Conservation (phyloP, 2,113 vertebrate genomes). For the Gymnorhina tibicen region DNA sequence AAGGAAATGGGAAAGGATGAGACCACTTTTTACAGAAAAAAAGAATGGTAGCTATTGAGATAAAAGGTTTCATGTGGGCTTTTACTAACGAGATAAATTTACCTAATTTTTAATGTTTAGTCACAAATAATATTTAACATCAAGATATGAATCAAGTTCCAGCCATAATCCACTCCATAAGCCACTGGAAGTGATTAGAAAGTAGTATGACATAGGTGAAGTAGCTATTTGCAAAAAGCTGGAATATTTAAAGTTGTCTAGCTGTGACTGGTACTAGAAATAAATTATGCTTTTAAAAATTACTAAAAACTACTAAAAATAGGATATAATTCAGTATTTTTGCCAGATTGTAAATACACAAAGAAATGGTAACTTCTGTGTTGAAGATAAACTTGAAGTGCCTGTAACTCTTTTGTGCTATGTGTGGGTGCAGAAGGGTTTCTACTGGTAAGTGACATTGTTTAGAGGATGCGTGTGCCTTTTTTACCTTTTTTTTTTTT, state of each 20-base stretch:
- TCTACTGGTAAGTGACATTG: conserved; percentile 24
- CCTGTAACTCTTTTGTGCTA: background rate
- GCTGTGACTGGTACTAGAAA: background rate
- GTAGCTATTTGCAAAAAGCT: background rate
- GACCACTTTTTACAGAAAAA: conserved; percentile 37
- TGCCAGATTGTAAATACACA: background rate
- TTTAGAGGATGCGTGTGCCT: conserved; percentile 45
- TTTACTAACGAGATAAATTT: background rate
- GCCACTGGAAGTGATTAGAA: background rate
- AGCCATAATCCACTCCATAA: background rate
- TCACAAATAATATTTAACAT: background rate
- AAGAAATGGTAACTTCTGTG: background rate
- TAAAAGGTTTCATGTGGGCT: background rate
- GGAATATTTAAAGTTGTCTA: background rate
- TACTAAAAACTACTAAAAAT: background rate
- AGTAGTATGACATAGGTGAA: background rate
- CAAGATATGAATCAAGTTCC: background rate
- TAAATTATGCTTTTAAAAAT: background rate
- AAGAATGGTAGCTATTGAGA: background rate
- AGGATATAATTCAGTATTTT: background rate
- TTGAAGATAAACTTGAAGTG: background rate
- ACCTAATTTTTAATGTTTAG: background rate
- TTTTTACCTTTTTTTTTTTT: background rate
- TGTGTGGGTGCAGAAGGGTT: background rate
- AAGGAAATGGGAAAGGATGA: conserved; percentile 60